These are phyloP conservation scores for Tachuris rubrigastra DNA, from an alignment of 2,113 vertebrate genomes.

Conservation along the genomic window DNA sequence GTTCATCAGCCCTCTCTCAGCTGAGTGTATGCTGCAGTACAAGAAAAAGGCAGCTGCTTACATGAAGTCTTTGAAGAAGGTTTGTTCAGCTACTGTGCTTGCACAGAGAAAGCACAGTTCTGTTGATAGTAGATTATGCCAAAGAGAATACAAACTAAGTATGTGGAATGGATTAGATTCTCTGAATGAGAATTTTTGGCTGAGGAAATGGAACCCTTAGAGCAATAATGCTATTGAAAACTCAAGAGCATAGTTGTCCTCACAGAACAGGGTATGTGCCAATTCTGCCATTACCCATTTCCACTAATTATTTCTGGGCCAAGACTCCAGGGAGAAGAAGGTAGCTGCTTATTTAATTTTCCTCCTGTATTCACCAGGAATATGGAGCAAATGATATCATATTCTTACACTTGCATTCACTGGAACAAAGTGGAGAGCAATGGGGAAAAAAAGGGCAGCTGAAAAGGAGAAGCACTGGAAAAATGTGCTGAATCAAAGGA, in stretches of 20 bases:
- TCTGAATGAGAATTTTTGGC: not conserved
- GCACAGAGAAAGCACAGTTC: not conserved
- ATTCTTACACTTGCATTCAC: not conserved
- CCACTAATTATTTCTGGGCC: not conserved
- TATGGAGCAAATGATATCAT: not conserved
- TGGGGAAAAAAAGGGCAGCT: not conserved
- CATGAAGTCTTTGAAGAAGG: conserved; percentile 85
- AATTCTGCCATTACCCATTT: not conserved
- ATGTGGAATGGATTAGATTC: not conserved
- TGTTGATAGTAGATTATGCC: not conserved
- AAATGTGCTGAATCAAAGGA: not conserved
- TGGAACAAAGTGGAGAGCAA: not conserved
- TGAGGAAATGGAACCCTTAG: not conserved
- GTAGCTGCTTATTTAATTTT: not conserved
- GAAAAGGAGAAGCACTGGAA: not conserved
- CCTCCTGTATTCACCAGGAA: not conserved
- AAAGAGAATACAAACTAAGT: not conserved
- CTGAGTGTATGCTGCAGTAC: conserved; percentile 90
- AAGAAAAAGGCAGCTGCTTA: conserved; percentile 91
- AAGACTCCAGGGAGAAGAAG: not conserved
- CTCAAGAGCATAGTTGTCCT: not conserved
- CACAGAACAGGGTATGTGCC: not conserved
- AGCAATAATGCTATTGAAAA: not conserved
- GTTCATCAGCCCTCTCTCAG: conserved; percentile 84
- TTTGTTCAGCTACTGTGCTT: conserved; percentile 57